Evolutionary conservation across 2,888 invertebrate genomes (phyloP).

Genomic region (Teleogryllus oceanicus): DNA sequence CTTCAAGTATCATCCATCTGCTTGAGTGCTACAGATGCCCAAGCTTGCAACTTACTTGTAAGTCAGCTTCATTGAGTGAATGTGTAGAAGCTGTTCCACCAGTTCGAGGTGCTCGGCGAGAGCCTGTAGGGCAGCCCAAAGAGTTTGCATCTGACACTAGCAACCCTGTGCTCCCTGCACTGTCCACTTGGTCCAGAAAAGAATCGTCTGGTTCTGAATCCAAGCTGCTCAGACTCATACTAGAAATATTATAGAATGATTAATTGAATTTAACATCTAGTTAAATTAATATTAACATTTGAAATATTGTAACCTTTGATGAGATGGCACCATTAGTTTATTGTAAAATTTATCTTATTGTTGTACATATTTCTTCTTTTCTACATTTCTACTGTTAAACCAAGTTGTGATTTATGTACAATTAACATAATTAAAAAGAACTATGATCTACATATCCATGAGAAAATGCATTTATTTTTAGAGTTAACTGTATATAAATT

Average conservation of each 20-base stretch:
- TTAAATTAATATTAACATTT: not conserved
- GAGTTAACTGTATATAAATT: too few relatives aligned
- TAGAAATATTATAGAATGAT: constrained; percentile 44
- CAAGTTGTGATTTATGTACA: too few relatives aligned
- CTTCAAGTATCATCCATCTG: too few relatives aligned
- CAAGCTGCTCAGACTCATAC: constrained; percentile 73
- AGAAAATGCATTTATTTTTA: too few relatives aligned
- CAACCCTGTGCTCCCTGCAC: constrained; percentile 53
- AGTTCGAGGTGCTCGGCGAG: constrained; percentile 43
- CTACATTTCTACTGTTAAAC: too few relatives aligned
- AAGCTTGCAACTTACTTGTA: constrained; percentile 58
- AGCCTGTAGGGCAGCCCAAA: constrained; percentile 46
- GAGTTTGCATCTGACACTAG: constrained; percentile 50
- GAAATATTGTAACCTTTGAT: not conserved
- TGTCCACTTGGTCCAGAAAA: constrained; percentile 48
- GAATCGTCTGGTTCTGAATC: constrained; percentile 80
- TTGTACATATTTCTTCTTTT: too few relatives aligned
- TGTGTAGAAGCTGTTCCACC: constrained; percentile 55
- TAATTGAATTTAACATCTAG: not conserved
- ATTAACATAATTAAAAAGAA: too few relatives aligned
- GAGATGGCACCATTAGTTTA: not conserved
- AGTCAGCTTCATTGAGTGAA: constrained; percentile 82
- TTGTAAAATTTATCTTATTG: too few relatives aligned
- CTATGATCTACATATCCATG: too few relatives aligned
- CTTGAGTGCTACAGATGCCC: too few relatives aligned